Evolutionary conservation across 2,888 invertebrate genomes (phyloP).

Genomic region (Uloborus plumipes): DNA sequence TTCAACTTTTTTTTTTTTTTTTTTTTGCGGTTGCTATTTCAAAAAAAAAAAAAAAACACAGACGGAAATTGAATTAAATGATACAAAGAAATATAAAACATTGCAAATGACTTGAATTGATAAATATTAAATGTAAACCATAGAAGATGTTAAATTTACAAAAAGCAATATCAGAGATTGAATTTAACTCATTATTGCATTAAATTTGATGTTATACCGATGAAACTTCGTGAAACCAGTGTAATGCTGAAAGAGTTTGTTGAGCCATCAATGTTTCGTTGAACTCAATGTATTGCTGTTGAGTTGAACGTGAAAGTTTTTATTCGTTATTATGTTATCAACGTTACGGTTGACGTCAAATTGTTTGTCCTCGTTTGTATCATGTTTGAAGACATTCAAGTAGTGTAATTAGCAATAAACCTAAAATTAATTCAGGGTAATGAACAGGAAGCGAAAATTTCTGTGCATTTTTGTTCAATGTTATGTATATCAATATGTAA

Average conservation of each 20-base stretch:
- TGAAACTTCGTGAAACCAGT: not conserved
- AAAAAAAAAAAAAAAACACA: too few species aligned
- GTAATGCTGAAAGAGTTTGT: not conserved
- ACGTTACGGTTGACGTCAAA: slow-evolving; percentile 15
- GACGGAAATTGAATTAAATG: too few species aligned
- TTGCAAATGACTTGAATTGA: too few species aligned
- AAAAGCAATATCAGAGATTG: too few species aligned
- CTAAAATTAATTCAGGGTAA: slow-evolving; percentile 13
- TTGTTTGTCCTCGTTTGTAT: slow-evolving; percentile 29
- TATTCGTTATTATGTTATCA: slow-evolving; percentile 13
- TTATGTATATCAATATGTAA: not conserved
- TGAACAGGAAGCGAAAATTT: slow-evolving; percentile 15
- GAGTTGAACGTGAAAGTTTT: not conserved
- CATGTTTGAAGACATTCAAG: slow-evolving; percentile 37
- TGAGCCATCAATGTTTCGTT: not conserved
- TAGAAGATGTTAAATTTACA: too few species aligned
- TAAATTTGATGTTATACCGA: too few species aligned
- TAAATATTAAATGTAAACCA: too few species aligned
- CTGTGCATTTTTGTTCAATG: slow-evolving; percentile 12
- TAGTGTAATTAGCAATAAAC: slow-evolving; percentile 63
- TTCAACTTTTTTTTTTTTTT: too few species aligned
- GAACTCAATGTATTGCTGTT: not conserved
- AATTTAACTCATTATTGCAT: too few species aligned
- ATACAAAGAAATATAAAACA: too few species aligned
- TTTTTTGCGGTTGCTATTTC: too few species aligned